Evolutionary conservation across 2,888 invertebrate genomes (phyloP).

Genomic region (Ormyrus nitidulus): DNA sequence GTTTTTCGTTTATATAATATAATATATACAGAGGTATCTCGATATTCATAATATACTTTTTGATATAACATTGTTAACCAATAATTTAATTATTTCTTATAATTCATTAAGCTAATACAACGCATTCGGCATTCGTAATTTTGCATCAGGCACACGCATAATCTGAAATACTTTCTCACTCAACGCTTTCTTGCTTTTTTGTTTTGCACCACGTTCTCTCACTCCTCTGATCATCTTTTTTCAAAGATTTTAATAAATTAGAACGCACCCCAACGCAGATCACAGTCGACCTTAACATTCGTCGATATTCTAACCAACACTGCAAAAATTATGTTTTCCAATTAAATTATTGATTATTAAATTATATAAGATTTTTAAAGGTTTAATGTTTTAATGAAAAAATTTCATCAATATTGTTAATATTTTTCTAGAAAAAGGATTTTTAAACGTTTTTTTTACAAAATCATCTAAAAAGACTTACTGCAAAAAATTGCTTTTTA

Average conservation of each 20-base stretch:
- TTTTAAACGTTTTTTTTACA: too few species aligned
- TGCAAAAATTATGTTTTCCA: too few species aligned
- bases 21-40: conserved; percentile 70
- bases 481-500: too few species aligned
- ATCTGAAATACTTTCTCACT: conserved; percentile 62
- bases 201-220: conserved; percentile 49
- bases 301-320: conserved; percentile 61
- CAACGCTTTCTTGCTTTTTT: conserved; percentile 40
- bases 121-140: conserved; percentile 57
- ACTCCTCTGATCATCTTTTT: conserved; percentile 48
- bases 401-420: not conserved
- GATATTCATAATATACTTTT: conserved; percentile 63
- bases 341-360: conserved; percentile 1
- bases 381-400: conserved; percentile 34
- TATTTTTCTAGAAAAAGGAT: too few species aligned
- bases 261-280: conserved; percentile 69
- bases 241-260: conserved; percentile 70
- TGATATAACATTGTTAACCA: conserved; percentile 73
- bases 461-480: too few species aligned
- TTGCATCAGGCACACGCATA: conserved; percentile 55
- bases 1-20: conserved; percentile 65
- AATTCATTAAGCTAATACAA: conserved; percentile 65
- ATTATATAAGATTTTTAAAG: too few species aligned
- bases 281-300: conserved; percentile 74
- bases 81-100: conserved; percentile 68